A percentile compares a stretch with the other conserved stretches of the same genome.
Conservation (phyloP, 2,888 invertebrate genomes). For the Cloeon dipterum region DNA sequence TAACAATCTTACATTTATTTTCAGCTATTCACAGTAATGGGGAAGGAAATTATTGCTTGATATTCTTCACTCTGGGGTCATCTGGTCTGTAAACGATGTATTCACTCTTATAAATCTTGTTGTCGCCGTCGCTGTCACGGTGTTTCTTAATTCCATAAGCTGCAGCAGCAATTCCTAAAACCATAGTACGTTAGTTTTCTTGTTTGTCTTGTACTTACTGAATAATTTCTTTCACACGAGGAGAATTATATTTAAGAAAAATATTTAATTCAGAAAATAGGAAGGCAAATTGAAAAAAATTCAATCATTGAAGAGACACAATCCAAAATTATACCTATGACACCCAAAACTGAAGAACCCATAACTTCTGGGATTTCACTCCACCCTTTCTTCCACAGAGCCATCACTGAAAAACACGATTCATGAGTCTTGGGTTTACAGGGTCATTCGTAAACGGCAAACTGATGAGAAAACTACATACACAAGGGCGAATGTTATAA, state of each 20-base stretch:
- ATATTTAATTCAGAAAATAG: background rate
- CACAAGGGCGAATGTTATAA: too few species aligned
- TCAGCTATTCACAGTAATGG: too few species aligned
- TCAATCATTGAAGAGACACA: too few species aligned
- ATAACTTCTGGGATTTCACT: slow-evolving; percentile 49
- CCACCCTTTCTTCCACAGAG: slow-evolving; percentile 26
- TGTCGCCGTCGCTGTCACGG: slow-evolving; percentile 34
- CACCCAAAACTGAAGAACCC: slow-evolving; percentile 29
- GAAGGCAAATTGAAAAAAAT: too few species aligned
- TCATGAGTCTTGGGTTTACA: too few species aligned
- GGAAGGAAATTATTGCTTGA: too few species aligned
- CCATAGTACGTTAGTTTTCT: too few species aligned
- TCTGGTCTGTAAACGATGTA: slow-evolving; percentile 42
- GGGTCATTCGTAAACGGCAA: too few species aligned
- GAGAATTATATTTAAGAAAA: background rate
- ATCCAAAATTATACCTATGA: too few species aligned
- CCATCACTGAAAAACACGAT: slow-evolving; percentile 11
- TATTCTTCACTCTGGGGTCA: slow-evolving; percentile 33
- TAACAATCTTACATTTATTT: too few species aligned
- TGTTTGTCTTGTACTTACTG: too few species aligned
- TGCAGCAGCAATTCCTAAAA: slow-evolving; percentile 19
- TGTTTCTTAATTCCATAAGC: slow-evolving; percentile 25
- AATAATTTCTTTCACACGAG: background rate
- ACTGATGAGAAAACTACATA: too few species aligned
- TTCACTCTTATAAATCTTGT: slow-evolving; percentile 34